Evolutionary conservation across 2,113 vertebrate species (phyloP), one percentile per base, ranked within the genome.

Genomic region (Pungitius pungitius): DNA sequence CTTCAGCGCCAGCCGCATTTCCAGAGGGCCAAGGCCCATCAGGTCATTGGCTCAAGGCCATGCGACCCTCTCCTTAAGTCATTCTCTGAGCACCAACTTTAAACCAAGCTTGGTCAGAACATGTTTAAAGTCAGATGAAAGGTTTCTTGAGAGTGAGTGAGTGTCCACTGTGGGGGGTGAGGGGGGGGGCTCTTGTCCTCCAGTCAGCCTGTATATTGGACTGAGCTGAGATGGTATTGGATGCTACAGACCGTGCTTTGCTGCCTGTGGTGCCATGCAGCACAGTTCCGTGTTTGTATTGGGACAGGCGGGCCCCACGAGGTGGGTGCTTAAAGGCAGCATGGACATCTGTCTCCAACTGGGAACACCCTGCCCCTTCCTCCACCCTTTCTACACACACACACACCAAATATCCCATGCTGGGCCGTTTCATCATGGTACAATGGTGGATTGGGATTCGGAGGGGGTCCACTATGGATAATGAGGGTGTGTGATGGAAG

Each of bases 281-380:
- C 20, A 3, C 33, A 60, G 85, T 59, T 85, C 71, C 85, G 75
- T 84, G 73, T 86, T 73, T 85, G 80, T 26, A 73, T 73, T 85
- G 80, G 69, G 57, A 22, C 60, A 58, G 22, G 61, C 4, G 35
- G 27, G 81, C 45, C 5, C 33, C 33, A 22, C 65, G 75, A 1
- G 51, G 13, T 2, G 60, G 57, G 69, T 17, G 72, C 62, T 88
- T 79, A 85, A 71, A 69, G 9, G 80, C 49, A 58, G 78, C 69
- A 51, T 17, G 67, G 90, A 90, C 91, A 92, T 92, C 87, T 90
- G 89, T 88, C 84, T 85, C 82, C 79, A 85, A 89, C 75, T 68
- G 69, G 58, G 71, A 81, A 43, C 61, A 69, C 66, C 68, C 37
- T 49, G 1, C 59, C 64, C 22, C 63, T 18, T 59, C 73, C 49